A percentile compares a stretch with the other conserved stretches of the same genome.
Evolutionary conservation across 2,888 invertebrate genomes (phyloP).

Genomic region (Caprella mutica): DNA sequence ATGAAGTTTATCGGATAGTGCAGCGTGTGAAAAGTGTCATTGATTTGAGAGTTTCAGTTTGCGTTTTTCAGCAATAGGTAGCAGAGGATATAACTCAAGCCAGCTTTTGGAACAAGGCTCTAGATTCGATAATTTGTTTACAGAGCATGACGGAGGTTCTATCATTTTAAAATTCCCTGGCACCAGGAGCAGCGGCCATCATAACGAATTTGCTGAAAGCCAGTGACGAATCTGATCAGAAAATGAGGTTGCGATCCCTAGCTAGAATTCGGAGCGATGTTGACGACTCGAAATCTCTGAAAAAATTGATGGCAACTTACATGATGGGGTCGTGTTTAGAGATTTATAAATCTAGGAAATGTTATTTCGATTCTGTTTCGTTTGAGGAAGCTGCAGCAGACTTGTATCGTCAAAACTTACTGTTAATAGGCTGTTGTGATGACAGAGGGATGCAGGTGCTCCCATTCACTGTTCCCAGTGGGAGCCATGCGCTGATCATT

Average conservation of each 20-base stretch:
- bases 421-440: background rate
- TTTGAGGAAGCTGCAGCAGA: background rate
- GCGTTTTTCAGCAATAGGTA: background rate
- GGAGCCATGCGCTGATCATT: background rate
- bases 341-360: background rate
- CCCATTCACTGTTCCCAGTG: background rate
- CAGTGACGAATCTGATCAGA: background rate
- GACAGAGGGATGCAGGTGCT: background rate
- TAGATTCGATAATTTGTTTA: background rate
- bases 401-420: background rate
- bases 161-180: background rate
- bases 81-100: background rate
- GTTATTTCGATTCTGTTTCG: background rate
- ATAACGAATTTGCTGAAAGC: background rate
- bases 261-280: background rate
- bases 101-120: background rate
- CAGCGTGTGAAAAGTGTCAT: background rate
- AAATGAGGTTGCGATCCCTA: background rate
- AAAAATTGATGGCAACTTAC: background rate
- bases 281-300: background rate
- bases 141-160: background rate
- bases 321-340: conserved; percentile 1
- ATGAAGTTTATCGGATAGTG: background rate
- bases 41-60: background rate
- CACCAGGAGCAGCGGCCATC: background rate